Evolutionary conservation across 1,140 invertebrate species (phyloP), one percentile per base, ranked within the genome.

Genomic region (Lysiphlebus fabarum): DNA sequence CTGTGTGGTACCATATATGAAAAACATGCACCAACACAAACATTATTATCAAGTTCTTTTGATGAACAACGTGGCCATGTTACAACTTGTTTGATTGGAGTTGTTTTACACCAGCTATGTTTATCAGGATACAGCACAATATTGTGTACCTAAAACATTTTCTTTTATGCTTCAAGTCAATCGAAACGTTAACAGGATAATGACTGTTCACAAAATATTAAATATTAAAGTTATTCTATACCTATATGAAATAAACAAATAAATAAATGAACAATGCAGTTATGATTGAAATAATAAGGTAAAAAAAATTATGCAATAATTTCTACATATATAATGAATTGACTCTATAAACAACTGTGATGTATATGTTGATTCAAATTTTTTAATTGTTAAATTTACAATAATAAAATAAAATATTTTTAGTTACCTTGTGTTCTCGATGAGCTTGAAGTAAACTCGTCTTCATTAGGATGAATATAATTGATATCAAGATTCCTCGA

Each of bases 21-120:
- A 71, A 86, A 88, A 69, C 86, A 87, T 6, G 85, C 83, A 6
- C 86, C 86, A 9, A 87, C 85, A 64, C 86, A 87, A 4, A 87
- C 85, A 63, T 86, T 85, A 71, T 88, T 88, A 62, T 86, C 84
- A 58, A 87, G 81, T 65, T 86, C 85, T 62, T 84, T 77, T 0
- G 84, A 80, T 34, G 82, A 81, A 64, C 84, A 87, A 40, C 84
- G 82, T 4, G 84, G 81, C 67, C 82, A 82, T 11, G 83, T 80
- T 17, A 87, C 82, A 6, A 87, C 83, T 70, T 87, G 85, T 64
- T 85, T 84, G 56, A 87, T 87, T 5, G 82, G 81, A 11, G 84
- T 86, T 6, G 83, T 85, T 65, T 86, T 84, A 68, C 86, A 87
- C 85, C 86, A 86, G n/a, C 85, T 86, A 64, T 87, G 83, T 64